Percentiles rank a stretch among this genome's conserved stretches.
Conservation (phyloP, 2,797 vertebrate species). For the Huso huso region DNA sequence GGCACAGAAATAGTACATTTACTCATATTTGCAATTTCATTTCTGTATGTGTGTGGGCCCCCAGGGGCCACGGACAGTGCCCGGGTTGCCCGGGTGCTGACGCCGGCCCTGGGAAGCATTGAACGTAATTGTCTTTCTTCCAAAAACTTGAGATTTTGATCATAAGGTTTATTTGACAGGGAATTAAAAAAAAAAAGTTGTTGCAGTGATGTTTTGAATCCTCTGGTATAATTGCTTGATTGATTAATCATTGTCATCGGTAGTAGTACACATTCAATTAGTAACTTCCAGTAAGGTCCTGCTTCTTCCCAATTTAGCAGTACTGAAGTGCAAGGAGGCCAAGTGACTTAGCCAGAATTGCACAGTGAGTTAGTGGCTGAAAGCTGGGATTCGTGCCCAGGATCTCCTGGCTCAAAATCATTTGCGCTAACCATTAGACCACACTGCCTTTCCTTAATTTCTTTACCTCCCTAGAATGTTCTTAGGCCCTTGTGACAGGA, state of each 20-base stretch:
- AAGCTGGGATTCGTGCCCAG: constrained; percentile 54
- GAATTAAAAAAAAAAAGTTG: too few relatives aligned
- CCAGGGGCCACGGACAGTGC: too few relatives aligned
- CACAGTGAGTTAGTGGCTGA: constrained; percentile 60
- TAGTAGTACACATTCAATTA: constrained; percentile 58
- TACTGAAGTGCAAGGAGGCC: constrained; percentile 33
- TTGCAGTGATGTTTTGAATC: too few relatives aligned
- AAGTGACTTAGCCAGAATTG: constrained; percentile 52
- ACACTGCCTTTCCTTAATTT: constrained; percentile 51
- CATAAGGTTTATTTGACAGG: too few relatives aligned
- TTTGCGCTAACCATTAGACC: constrained; percentile 53
- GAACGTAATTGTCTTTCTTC: too few relatives aligned
- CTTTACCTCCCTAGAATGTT: constrained; percentile 57
- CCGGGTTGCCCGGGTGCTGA: too few relatives aligned
- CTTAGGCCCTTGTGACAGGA: constrained; percentile 36
- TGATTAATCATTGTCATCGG: constrained; percentile 61
- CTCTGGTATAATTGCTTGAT: constrained; percentile 3
- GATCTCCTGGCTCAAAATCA: constrained; percentile 71
- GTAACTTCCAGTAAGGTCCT: constrained; percentile 51
- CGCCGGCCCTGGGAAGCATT: too few relatives aligned
- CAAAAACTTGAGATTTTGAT: too few relatives aligned
- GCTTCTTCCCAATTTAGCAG: constrained; percentile 39
- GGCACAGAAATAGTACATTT: too few relatives aligned
- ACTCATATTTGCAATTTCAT: too few relatives aligned
- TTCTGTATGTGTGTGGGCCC: too few relatives aligned